Evolutionary conservation across 2,113 vertebrate genomes (phyloP).

Genomic region (Opisthocomus hoazin): DNA sequence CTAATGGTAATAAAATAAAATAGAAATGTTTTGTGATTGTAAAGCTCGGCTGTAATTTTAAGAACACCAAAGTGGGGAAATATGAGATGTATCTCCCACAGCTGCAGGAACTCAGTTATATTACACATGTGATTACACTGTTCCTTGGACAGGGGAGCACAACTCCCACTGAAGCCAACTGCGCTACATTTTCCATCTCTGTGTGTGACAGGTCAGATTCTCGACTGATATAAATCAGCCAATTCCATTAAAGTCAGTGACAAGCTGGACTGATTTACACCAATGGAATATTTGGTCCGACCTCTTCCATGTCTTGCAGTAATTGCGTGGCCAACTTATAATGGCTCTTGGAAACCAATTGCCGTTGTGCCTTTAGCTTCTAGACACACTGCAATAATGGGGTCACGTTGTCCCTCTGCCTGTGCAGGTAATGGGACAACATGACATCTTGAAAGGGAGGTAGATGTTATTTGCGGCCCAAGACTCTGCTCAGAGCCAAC

Average conservation of each 20-base stretch:
- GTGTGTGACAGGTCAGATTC: not conserved
- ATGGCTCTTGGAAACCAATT: not conserved
- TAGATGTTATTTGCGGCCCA: not conserved
- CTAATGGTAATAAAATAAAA: not conserved
- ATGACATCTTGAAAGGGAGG: not conserved
- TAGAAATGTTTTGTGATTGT: not conserved
- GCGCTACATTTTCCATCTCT: not conserved
- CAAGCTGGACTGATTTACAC: not conserved
- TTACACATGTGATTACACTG: not conserved
- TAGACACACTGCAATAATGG: not conserved
- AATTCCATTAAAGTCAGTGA: not conserved
- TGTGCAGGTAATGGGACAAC: not conserved
- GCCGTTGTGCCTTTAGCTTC: not conserved
- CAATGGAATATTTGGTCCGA: not conserved
- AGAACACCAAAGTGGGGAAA: not conserved
- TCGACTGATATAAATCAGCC: not conserved
- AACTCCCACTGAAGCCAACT: not conserved
- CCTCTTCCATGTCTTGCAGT: not conserved
- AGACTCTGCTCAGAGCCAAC: not conserved
- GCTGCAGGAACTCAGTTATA: slow-evolving; percentile 20
- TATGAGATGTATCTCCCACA: not conserved
- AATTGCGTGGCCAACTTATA: not conserved
- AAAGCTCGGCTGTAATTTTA: not conserved
- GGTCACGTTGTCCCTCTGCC: not conserved
- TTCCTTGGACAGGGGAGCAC: not conserved